Conservation (phyloP, 2,888 invertebrate species). For the Xestobium rufovillosum region DNA sequence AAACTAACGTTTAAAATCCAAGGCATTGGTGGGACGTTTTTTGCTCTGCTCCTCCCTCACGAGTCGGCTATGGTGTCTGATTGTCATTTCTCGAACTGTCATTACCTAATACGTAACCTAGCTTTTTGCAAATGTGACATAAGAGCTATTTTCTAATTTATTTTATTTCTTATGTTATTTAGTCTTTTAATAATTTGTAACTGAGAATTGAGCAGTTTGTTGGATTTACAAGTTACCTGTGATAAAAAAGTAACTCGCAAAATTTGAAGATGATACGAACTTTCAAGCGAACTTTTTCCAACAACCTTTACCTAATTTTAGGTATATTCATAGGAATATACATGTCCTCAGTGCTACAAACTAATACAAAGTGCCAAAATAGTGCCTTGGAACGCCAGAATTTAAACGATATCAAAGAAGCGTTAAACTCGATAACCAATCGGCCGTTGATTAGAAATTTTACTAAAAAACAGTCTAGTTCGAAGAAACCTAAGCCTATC, state of each 20-base stretch:
- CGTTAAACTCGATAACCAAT: slow-evolving; percentile 16
- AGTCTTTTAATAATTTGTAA: no score
- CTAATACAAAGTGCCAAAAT: slow-evolving; percentile 20
- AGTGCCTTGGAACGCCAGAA: slow-evolving; percentile 4
- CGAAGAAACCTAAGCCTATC: slow-evolving; percentile 49
- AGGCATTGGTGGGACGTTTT: no score
- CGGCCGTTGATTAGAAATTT: slow-evolving; percentile 26
- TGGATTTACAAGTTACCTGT: not conserved
- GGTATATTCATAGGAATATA: slow-evolving; percentile 34
- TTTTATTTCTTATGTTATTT: no score
- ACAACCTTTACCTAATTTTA: slow-evolving; percentile 32
- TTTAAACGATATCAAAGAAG: slow-evolving; percentile 9
- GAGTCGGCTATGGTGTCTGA: no score
- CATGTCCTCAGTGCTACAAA: slow-evolving; percentile 28
- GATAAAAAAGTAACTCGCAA: not conserved
- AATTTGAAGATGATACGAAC: slow-evolving; percentile 15
- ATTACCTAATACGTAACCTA: no score
- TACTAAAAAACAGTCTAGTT: slow-evolving; percentile 21
- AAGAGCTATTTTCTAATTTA: no score
- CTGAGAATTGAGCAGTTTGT: no score
- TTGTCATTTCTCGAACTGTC: no score
- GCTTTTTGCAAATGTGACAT: no score
- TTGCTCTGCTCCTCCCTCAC: no score
- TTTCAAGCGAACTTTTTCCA: slow-evolving; percentile 23
- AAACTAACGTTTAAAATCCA: no score